These are phyloP conservation scores for Hypsibius dujardini DNA, from an alignment of 1,140 invertebrate species.

Conservation along the genomic window DNA sequence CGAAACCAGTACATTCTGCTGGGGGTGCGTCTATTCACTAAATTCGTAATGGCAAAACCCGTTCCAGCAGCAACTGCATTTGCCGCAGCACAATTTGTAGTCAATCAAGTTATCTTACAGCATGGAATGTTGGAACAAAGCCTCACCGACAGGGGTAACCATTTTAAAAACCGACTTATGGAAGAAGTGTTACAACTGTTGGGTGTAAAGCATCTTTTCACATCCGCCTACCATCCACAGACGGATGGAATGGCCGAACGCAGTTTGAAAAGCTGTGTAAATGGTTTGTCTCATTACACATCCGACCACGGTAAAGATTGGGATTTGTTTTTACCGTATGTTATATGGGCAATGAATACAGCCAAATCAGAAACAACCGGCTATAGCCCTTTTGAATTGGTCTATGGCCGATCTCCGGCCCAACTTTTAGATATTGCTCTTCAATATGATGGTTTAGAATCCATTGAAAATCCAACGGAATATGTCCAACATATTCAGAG, in stretches of 20 bases:
- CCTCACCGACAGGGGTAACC: background rate
- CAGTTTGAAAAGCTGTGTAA: background rate
- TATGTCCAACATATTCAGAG: background rate
- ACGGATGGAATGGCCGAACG: background rate
- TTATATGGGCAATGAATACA: background rate
- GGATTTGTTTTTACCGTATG: background rate
- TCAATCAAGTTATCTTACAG: background rate
- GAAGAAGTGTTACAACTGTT: background rate
- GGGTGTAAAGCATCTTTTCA: background rate
- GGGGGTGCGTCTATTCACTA: slow-evolving; percentile 4
- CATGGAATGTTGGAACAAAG: background rate
- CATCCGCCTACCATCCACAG: background rate
- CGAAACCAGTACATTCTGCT: slow-evolving; percentile 6
- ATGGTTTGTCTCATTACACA: background rate
- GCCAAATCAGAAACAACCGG: background rate
- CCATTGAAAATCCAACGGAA: background rate
- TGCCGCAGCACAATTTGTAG: background rate
- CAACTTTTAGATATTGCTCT: background rate
- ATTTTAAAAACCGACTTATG: background rate
- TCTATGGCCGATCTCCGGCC: background rate
- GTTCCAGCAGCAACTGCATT: background rate
- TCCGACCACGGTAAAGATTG: background rate
- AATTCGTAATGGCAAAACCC: background rate
- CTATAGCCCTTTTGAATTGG: background rate
- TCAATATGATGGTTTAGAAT: background rate